Conservation (phyloP, 1,140 invertebrate genomes). For the Vanessa atalanta region DNA sequence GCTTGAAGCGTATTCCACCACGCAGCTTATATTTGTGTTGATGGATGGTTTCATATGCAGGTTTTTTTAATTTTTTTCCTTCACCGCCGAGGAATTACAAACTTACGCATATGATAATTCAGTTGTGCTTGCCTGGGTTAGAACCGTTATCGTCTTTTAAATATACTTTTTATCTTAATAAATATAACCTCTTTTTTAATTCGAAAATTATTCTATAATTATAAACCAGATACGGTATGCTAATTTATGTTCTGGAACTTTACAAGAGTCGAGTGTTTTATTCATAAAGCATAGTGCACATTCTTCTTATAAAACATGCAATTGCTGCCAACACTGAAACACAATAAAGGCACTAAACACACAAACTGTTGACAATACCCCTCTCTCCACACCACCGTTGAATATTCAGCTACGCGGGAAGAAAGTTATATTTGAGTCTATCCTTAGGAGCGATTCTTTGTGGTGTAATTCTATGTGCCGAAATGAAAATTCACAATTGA, state of each 20-base stretch:
- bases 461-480: too few species aligned
- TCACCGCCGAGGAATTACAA: too few species aligned
- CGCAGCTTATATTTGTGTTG: too few species aligned
- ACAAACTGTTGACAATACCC: neutral
- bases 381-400: neutral
- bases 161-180: too few species aligned
- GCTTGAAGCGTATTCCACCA: too few species aligned
- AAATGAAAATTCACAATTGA: too few species aligned
- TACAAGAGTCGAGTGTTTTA: neutral
- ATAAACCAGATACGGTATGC: neutral
- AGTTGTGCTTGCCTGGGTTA: too few species aligned
- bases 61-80: too few species aligned
- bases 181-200: too few species aligned
- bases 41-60: too few species aligned
- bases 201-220: neutral
- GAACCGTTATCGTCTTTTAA: too few species aligned
- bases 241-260: neutral
- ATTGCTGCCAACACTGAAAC: constrained; percentile 1
- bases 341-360: neutral
- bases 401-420: neutral
- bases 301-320: constrained; percentile 7
- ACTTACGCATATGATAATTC: too few species aligned
- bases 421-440: neutral
- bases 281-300: constrained; percentile 2
- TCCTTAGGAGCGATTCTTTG: neutral